phyloP scores from a whole-genome alignment of 2,888 invertebrate genomes.

The Ceraclea dissimilis region DNA sequence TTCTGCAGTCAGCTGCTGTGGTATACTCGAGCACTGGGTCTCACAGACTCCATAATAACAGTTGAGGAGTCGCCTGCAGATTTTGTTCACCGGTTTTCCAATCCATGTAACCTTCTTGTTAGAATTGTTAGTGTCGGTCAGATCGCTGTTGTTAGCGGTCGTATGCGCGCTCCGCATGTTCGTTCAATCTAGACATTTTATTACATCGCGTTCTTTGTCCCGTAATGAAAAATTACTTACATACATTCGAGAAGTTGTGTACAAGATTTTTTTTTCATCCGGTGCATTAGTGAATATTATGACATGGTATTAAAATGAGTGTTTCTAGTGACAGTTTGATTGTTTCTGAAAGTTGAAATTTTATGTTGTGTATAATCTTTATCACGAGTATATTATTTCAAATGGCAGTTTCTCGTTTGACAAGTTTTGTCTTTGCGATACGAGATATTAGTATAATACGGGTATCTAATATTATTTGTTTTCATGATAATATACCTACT shows the following conservation, averaged over 20 bases:
- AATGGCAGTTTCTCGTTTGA: background rate
- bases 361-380: background rate
- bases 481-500: background rate
- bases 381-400: background rate
- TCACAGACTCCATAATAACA: constrained; percentile 8
- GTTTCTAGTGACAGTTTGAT: background rate
- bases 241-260: background rate
- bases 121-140: constrained; percentile 12
- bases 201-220: constrained; percentile 14
- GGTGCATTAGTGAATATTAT: background rate
- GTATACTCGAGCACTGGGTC: constrained; percentile 15
- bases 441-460: background rate
- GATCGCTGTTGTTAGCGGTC: constrained; percentile 8
- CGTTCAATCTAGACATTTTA: background rate
- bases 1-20: constrained; percentile 18
- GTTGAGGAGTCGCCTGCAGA: constrained; percentile 10
- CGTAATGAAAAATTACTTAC: background rate
- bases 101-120: background rate
- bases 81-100: constrained; percentile 15
- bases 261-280: background rate
- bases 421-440: background rate
- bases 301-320: too few relatives aligned
- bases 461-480: background rate
- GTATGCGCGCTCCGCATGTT: background rate
- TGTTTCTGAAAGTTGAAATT: background rate